Evolutionary conservation across 2,888 invertebrate genomes (phyloP), one percentile per base, ranked within the genome.

Genomic region (Caenorhabditis imperialis): DNA sequence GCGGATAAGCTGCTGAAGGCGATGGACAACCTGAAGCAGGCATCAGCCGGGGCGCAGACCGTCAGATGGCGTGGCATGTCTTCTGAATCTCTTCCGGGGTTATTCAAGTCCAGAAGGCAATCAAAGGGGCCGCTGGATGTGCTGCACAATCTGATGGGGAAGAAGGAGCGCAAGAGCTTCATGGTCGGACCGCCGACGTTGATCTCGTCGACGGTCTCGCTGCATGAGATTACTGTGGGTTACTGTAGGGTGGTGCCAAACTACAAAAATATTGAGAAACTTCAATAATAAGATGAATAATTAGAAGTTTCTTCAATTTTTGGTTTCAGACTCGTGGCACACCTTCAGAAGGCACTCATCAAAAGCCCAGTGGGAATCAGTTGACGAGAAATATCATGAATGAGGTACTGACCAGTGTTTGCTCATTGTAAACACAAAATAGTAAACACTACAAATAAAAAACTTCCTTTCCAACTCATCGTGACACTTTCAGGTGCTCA

Each of bases 401-500:
- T 60, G 80, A 82, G 77, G 82, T 80, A n/a, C n/a, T n/a, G n/a
- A n/a, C n/a, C n/a, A n/a, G n/a, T n/a, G n/a, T n/a, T n/a, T n/a
- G n/a, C n/a, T n/a, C n/a, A n/a, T n/a, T 30, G 30, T 10, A 30
- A 30, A 30, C 30, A 30, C 30, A 30, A 30, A 30, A 30, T 30
- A 7, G 30, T 30, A 30, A 30, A 30, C 6, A 30, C 10, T 10
- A 30, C 10, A 30, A 30, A 30, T 7, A 30, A 30, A 30, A 30
- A 30, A 30, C 10, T 30, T 30, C 10, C 30, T 6, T 30, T 6
- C 30, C 7, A 30, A 7, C 10, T 30, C 30, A 30, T 7, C 10
- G 30, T 30, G 27, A 33, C 10, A 12, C 61, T 65, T 82, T 67
- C 73, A 82, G 90, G 87, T 91, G 53, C 87, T 91, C 77, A 90